phyloP scores from a whole-genome alignment of 2,888 invertebrate genomes.

The Drosophila hawaiiensis region DNA sequence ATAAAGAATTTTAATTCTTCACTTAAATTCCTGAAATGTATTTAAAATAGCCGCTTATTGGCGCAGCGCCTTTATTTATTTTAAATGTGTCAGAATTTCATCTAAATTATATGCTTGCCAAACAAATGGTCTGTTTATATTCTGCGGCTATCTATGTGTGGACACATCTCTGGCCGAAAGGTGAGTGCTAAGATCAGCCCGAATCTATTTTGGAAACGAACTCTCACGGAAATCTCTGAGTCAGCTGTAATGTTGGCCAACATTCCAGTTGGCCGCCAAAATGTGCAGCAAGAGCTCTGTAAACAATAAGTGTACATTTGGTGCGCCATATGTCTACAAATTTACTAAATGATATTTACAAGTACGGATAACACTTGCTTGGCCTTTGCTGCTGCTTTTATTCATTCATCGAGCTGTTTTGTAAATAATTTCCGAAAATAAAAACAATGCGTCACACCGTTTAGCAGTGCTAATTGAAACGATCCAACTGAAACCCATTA shows the following conservation, averaged over 20 bases:
- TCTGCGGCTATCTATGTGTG: conserved; percentile 38
- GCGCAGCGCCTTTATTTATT: conserved; percentile 56
- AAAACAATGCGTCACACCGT: conserved; percentile 73
- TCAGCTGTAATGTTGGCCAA: conserved; percentile 48
- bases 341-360: conserved; percentile 64
- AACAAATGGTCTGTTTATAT: conserved; percentile 47
- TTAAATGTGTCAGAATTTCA: conserved; percentile 41
- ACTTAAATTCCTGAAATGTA: conserved; percentile 31
- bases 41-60: conserved; percentile 26
- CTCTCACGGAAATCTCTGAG: conserved; percentile 18
- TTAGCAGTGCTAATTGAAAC: conserved; percentile 67
- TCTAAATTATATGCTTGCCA: conserved; percentile 53
- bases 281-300: conserved; percentile 43
- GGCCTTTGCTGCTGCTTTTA: conserved; percentile 28
- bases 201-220: conserved; percentile 48
- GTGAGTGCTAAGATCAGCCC: conserved; percentile 53
- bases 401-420: conserved; percentile 31
- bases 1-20: conserved; percentile 27
- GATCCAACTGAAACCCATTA: conserved; percentile 52
- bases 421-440: conserved; percentile 69
- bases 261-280: conserved; percentile 43
- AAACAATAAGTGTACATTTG: conserved; percentile 57
- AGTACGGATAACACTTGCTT: conserved; percentile 52
- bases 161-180: conserved; percentile 37
- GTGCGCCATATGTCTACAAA: conserved; percentile 57